phyloP scores from a whole-genome alignment of 2,113 vertebrate genomes.

The Sakesphorus luctuosus region DNA sequence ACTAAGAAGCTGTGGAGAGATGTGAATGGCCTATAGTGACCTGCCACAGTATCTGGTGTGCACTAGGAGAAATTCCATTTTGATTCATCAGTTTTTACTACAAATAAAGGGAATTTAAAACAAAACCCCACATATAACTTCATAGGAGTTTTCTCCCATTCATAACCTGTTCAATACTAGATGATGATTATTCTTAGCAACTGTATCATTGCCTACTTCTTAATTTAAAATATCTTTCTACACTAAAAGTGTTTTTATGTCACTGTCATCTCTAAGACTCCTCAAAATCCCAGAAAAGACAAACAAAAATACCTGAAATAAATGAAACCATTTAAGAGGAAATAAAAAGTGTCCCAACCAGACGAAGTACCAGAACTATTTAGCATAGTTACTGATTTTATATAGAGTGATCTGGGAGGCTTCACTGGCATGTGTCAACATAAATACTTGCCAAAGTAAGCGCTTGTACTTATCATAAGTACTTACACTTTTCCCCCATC shows the following conservation, averaged over 20 bases:
- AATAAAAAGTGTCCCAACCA: not conserved
- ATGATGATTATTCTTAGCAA: not conserved
- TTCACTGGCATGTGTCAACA: not conserved
- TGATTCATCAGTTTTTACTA: not conserved
- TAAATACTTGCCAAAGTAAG: not conserved
- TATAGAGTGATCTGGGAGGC: not conserved
- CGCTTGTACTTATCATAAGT: not conserved
- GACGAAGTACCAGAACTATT: not conserved
- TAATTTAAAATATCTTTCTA: not conserved
- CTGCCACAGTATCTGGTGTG: not conserved
- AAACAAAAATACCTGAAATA: not conserved
- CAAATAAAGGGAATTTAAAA: not conserved
- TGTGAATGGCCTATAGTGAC: not conserved
- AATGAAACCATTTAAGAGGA: not conserved
- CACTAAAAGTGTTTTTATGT: not conserved
- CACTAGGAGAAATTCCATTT: not conserved
- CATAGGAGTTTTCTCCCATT: not conserved
- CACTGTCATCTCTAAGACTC: not conserved
- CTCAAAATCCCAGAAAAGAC: not conserved
- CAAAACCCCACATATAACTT: not conserved
- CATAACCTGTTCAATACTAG: not conserved
- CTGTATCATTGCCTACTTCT: not conserved
- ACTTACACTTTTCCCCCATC: not conserved
- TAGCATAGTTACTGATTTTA: not conserved
- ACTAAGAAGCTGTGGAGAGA: not conserved